A percentile compares a stretch with the other conserved stretches of the same genome.
Conservation (phyloP, 2,888 invertebrate species). For the Carpatolechia fugitivella region DNA sequence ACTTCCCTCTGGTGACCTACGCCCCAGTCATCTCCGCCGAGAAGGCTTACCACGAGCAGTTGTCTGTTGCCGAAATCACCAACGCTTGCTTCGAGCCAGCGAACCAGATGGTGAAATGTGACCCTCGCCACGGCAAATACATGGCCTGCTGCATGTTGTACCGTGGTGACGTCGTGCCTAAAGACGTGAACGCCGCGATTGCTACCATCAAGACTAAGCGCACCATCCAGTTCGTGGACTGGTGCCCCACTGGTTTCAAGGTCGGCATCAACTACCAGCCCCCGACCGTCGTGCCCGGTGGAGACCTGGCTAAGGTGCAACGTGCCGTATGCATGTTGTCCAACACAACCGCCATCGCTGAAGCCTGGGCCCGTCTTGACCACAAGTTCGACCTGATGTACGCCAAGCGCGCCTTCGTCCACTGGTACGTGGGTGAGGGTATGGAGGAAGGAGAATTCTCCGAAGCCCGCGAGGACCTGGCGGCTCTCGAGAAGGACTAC, state of each 20-base stretch:
- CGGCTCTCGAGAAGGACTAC: too few species aligned
- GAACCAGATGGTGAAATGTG: conserved; percentile 97
- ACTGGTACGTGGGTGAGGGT: conserved; percentile 95
- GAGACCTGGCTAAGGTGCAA: conserved; percentile 96
- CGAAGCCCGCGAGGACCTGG: too few species aligned
- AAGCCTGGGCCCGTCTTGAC: conserved; percentile 97
- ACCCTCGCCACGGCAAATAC: conserved; percentile 95
- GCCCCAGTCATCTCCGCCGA: conserved; percentile 95
- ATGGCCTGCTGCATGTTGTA: conserved; percentile 98
- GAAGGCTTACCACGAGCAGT: too few species aligned
- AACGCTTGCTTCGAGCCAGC: conserved; percentile 97
- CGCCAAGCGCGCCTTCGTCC: conserved; percentile 97
- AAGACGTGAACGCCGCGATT: conserved; percentile 97
- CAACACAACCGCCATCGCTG: too few species aligned
- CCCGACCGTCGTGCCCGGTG: conserved; percentile 96
- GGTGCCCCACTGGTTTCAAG: too few species aligned
- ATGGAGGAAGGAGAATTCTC: conserved; percentile 95
- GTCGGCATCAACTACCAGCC: too few species aligned
- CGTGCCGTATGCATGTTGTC: conserved; percentile 99
- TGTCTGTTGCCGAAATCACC: conserved; percentile 95
- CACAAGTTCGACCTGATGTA: conserved; percentile 98
- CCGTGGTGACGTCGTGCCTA: conserved; percentile 96
- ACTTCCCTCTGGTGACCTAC: conserved; percentile 95
- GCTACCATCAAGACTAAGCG: conserved; percentile 97
- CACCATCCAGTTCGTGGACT: conserved; percentile 95